Evolutionary conservation across 1,140 invertebrate species (phyloP), one percentile per base, ranked within the genome.

Genomic region (Caenorhabditis brenneri): DNA sequence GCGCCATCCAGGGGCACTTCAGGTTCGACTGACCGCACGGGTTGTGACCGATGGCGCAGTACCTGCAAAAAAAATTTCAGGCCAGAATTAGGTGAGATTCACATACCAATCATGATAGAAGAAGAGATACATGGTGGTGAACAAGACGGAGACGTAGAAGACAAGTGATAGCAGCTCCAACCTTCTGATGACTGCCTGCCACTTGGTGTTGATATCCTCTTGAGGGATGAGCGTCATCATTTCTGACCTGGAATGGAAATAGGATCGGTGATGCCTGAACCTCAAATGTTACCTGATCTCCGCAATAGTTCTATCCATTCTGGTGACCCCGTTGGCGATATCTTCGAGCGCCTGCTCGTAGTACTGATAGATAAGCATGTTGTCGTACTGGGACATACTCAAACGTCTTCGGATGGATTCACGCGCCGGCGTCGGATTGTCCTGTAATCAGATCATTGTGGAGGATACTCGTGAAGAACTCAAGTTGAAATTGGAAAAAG

Each of bases 31-130:
- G 81, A 0, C 89, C 89, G 55, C 89, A 90, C 3, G 90, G 88
- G 81, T 89, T 89, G 53, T 89, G 88, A 24, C 88, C 89, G 80
- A 90, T 84, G 19, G 87, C 82, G 51, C 89, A 90, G 74, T 90
- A 90, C 83, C 83, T 84, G 46, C 7, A 80, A 84, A n/a, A 42
- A 12, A 29, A 22, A 16, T 19, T 46, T 53, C 33, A 24, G 9
- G 9, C 24, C 24, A 55, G 49, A 39, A 46, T n/a, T n/a, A n/a
- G n/a, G n/a, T n/a, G 33, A 15, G 29, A 36, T 15, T 31, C 39
- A 22, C 83, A 46, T 19, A 80, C 89, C 89, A 90, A 55, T 90
- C 88, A 48, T 90, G 90, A 74, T 90, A 91, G 87, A 90, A 90
- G 87, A 90, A 90, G 3, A 90, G 60, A 53, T 89, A 90, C 86